phyloP scores from a whole-genome alignment of 2,113 vertebrate genomes.

The Mustela nigripes region DNA sequence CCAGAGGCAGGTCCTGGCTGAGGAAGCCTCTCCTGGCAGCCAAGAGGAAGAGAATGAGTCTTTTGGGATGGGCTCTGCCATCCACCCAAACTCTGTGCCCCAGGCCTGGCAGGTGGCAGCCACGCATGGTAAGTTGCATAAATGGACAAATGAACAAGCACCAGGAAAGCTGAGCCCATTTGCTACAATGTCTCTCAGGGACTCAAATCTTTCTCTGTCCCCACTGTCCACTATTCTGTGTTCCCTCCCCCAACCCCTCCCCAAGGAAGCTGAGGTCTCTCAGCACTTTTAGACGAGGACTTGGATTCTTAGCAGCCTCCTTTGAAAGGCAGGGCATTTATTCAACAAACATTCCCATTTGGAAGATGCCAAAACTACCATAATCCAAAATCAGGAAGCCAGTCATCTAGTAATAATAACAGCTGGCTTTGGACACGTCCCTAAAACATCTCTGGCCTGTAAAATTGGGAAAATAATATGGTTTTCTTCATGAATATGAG shows the following conservation, averaged over 20 bases:
- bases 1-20: slow-evolving; percentile 55
- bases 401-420: neutral
- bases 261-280: neutral
- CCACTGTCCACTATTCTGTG: neutral
- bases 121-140: neutral
- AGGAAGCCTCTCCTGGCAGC: slow-evolving; percentile 60
- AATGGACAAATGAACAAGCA: neutral
- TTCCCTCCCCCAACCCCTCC: too few relatives aligned
- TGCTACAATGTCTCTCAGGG: neutral
- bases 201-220: neutral
- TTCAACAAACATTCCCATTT: neutral
- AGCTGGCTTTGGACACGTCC: neutral
- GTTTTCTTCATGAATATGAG: neutral
- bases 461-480: neutral
- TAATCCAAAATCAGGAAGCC: neutral
- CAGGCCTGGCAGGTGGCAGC: neutral
- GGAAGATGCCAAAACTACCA: neutral
- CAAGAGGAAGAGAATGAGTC: slow-evolving; percentile 41
- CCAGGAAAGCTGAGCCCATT: neutral
- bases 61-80: neutral
- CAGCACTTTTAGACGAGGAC: neutral
- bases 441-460: neutral
- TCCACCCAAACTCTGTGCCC: neutral
- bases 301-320: neutral
- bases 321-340: neutral